phyloP scores from a whole-genome alignment of 1,140 invertebrate species.

The Calliphora vicina region DNA sequence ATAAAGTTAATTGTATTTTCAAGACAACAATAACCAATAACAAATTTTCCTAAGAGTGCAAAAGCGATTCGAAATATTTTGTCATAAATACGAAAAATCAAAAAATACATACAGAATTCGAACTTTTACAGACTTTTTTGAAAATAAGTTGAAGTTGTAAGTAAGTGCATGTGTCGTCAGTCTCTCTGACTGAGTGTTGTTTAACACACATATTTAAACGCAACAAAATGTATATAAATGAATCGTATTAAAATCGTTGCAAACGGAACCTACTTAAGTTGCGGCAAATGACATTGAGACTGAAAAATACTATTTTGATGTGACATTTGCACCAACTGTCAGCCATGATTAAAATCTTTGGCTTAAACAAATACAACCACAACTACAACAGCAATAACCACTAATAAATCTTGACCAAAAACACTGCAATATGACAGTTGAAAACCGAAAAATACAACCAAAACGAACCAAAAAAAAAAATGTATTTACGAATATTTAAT shows the following conservation, averaged over 20 bases:
- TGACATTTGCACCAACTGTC: slow-evolving; percentile 9
- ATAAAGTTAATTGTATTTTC: no score
- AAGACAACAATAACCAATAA: no score
- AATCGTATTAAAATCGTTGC: background rate
- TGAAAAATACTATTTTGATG: background rate
- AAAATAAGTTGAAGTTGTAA: no score
- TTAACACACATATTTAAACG: background rate
- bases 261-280: background rate
- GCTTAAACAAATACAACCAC: background rate
- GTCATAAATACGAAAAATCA: no score
- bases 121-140: no score
- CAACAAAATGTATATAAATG: background rate
- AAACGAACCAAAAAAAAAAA: no score
- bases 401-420: background rate
- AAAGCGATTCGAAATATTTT: no score
- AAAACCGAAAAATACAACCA: background rate
- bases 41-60: no score
- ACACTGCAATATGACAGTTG: background rate
- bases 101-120: no score
- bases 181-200: no score
- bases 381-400: background rate
- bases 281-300: background rate
- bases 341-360: background rate
- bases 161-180: no score
- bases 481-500: no score